A percentile compares a stretch with the other conserved stretches of the same genome.
These are phyloP conservation scores for Orchestia grillus DNA, from an alignment of 1,140 invertebrate genomes.

Conservation along the genomic window DNA sequence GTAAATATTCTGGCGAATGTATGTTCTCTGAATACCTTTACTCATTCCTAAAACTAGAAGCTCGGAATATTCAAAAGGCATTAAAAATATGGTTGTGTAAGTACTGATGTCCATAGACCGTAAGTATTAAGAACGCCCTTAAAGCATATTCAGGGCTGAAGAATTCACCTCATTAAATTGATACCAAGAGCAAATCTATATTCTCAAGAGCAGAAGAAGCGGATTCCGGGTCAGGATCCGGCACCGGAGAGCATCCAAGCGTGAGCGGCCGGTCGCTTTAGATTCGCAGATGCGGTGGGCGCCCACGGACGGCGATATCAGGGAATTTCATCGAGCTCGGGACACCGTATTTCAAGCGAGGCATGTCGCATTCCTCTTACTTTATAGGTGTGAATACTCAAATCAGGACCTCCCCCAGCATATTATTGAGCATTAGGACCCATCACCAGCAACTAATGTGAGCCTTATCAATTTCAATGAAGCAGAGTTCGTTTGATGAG, in stretches of 20 bases:
- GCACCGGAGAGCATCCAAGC: not conserved
- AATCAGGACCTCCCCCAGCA: slow-evolving; percentile 18
- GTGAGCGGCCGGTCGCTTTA: not conserved
- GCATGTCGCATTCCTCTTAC: not conserved
- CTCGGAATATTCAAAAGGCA: too few species aligned
- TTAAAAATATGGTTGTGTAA: too few species aligned
- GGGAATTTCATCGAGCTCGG: not conserved
- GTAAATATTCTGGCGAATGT: too few species aligned
- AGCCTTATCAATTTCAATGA: slow-evolving; percentile 42
- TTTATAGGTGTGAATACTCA: slow-evolving; percentile 48
- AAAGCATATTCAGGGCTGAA: not conserved
- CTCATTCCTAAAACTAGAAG: too few species aligned
- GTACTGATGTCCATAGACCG: too few species aligned
- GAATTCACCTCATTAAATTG: not conserved
- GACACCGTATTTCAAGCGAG: not conserved
- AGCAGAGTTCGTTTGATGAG: slow-evolving; percentile 17
- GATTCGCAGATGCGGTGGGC: not conserved
- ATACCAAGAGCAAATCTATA: not conserved
- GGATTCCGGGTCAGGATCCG: not conserved
- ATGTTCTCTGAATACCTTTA: too few species aligned
- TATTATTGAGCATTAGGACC: not conserved
- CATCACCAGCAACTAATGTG: slow-evolving; percentile 18
- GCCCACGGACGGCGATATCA: not conserved
- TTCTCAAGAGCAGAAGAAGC: not conserved
- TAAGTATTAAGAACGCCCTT: too few species aligned